Conservation (phyloP, 2,113 vertebrate genomes). For the Ceyx margarethae region DNA sequence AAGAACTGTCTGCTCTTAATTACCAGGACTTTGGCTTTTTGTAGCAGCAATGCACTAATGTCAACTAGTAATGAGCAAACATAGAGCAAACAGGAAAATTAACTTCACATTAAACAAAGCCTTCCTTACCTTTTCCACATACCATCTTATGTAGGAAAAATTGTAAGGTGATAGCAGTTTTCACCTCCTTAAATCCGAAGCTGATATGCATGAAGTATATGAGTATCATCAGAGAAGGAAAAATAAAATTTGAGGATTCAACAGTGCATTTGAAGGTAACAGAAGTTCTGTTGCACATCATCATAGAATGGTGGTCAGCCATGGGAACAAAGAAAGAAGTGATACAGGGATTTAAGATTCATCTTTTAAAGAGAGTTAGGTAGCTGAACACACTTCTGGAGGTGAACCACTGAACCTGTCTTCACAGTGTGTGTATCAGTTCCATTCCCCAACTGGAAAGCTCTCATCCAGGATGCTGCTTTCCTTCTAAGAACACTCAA, state of each 20-base stretch:
- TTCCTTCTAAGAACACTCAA: not conserved
- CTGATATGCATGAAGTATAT: not conserved
- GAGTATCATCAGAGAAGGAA: not conserved
- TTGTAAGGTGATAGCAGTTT: not conserved
- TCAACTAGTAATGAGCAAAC: not conserved
- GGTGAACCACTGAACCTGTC: not conserved
- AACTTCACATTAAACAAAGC: constrained; percentile 34
- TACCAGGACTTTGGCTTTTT: constrained; percentile 27
- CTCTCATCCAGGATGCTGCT: not conserved
- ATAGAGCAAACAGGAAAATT: constrained; percentile 5
- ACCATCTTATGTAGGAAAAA: not conserved
- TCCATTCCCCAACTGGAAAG: not conserved
- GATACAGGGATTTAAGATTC: not conserved
- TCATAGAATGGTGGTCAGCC: not conserved
- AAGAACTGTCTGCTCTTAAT: constrained; percentile 49
- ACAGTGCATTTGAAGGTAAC: not conserved
- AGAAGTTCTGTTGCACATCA: not conserved
- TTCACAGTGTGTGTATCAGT: not conserved
- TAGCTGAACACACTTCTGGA: not conserved
- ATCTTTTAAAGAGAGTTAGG: not conserved
- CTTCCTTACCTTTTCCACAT: not conserved
- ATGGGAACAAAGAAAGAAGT: not conserved
- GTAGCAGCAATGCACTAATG: constrained; percentile 15
- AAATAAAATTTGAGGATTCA: not conserved
- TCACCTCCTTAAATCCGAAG: not conserved